phyloP scores from a whole-genome alignment of 2,113 vertebrate genomes.

The Odontesthes bonariensis region DNA sequence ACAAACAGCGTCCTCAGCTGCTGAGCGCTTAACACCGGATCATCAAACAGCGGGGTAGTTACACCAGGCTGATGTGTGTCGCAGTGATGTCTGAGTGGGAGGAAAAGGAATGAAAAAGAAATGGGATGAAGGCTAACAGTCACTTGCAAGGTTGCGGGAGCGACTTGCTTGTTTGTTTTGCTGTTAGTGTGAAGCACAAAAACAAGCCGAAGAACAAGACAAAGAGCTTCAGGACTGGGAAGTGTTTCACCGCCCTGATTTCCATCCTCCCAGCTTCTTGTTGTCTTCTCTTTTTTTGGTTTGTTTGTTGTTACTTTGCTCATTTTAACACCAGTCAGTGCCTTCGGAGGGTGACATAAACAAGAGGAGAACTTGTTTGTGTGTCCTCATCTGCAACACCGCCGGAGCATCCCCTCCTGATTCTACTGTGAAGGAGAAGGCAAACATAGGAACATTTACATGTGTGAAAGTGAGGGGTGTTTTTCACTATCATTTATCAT shows the following conservation, averaged over 20 bases:
- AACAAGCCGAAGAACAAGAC: constrained; percentile 36
- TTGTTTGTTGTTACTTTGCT: constrained; percentile 32
- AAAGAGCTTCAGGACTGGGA: constrained; percentile 45
- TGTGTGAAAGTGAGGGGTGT: neutral
- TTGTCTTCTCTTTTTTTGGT: neutral
- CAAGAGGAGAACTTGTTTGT: constrained; percentile 5
- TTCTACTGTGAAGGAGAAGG: constrained; percentile 6
- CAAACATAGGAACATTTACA: constrained; percentile 11
- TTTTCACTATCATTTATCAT: no score
- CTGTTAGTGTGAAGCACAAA: constrained; percentile 42
- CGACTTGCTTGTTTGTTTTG: constrained; percentile 64
- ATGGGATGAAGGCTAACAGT: constrained; percentile 62
- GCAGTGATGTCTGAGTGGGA: constrained; percentile 75
- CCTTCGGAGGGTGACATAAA: constrained; percentile 41
- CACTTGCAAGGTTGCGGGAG: constrained; percentile 60
- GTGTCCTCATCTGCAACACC: constrained; percentile 35
- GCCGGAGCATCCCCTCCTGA: neutral
- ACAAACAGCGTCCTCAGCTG: constrained; percentile 51
- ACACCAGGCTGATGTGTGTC: constrained; percentile 53
- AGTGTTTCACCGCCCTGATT: constrained; percentile 32
- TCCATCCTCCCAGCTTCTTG: constrained; percentile 31
- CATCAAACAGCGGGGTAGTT: constrained; percentile 64
- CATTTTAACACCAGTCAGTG: constrained; percentile 5
- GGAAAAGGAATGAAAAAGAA: constrained; percentile 56
- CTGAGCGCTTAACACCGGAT: constrained; percentile 49